These are phyloP conservation scores for Hephaestus fuliginosus DNA, from an alignment of 2,797 vertebrate species.

Conservation along the genomic window DNA sequence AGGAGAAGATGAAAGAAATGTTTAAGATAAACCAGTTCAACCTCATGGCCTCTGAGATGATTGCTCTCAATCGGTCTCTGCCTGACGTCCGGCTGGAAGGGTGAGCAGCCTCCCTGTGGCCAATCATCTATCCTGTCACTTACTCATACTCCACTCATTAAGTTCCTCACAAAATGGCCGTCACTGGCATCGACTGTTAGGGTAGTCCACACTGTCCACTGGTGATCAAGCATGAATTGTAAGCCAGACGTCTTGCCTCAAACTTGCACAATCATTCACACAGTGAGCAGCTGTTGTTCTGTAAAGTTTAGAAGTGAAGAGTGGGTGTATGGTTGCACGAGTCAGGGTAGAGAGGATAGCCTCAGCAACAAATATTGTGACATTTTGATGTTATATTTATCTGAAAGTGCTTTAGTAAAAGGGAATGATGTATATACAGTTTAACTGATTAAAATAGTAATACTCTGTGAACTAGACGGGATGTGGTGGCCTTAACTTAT, in stretches of 20 bases:
- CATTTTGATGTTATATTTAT: background rate
- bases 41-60: slow-evolving; percentile 99
- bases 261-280: slow-evolving; percentile 14
- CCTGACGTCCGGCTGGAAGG: slow-evolving; percentile 98
- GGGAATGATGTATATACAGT: background rate
- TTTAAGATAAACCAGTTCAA: slow-evolving; percentile 99
- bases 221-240: background rate
- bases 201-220: background rate
- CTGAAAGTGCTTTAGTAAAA: background rate
- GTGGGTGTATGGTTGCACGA: background rate
- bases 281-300: background rate
- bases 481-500: slow-evolving; percentile 18
- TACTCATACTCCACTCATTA: slow-evolving; percentile 1
- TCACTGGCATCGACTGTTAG: slow-evolving; percentile 3
- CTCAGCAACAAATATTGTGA: background rate
- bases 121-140: slow-evolving; percentile 16
- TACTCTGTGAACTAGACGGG: slow-evolving; percentile 1
- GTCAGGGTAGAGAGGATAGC: background rate
- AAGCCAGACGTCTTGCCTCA: slow-evolving; percentile 2
- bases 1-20: slow-evolving; percentile 99
- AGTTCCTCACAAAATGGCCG: background rate
- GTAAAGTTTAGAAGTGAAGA: slow-evolving; percentile 13
- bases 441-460: slow-evolving; percentile 20
- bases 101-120: slow-evolving; percentile 82
- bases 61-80: slow-evolving; percentile 96